These are phyloP conservation scores for Dorcus hopei DNA, from an alignment of 2,888 invertebrate species.

Conservation along the genomic window DNA sequence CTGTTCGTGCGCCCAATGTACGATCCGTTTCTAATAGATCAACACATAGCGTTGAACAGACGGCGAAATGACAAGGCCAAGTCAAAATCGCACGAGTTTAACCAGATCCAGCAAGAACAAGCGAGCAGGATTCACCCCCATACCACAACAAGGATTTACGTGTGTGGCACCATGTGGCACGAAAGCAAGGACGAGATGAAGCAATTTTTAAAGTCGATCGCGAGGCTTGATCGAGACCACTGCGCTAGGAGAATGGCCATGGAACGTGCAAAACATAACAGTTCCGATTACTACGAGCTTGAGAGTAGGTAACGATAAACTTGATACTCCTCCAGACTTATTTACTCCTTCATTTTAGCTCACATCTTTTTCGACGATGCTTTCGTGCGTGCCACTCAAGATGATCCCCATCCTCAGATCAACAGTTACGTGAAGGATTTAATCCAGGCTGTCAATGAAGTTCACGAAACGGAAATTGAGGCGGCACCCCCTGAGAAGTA, in stretches of 20 bases:
- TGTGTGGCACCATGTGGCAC: slow-evolving; percentile 96
- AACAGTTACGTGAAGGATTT: slow-evolving; percentile 79
- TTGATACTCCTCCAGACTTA: background rate
- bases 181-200: slow-evolving; percentile 88
- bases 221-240: slow-evolving; percentile 87
- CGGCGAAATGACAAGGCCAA: slow-evolving; percentile 60
- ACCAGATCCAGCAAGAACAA: slow-evolving; percentile 5
- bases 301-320: slow-evolving; percentile 61
- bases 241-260: slow-evolving; percentile 79
- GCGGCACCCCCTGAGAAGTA: slow-evolving; percentile 69
- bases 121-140: slow-evolving; percentile 26
- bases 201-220: slow-evolving; percentile 84
- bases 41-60: slow-evolving; percentile 78
- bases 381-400: slow-evolving; percentile 62
- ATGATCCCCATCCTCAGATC: slow-evolving; percentile 68
- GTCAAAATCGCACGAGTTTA: slow-evolving; percentile 7
- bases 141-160: slow-evolving; percentile 58
- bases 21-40: slow-evolving; percentile 77
- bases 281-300: slow-evolving; percentile 83
- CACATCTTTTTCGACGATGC: slow-evolving; percentile 87
- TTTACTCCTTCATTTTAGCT: slow-evolving; percentile 47
- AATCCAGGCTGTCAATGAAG: slow-evolving; percentile 68
- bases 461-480: slow-evolving; percentile 62
- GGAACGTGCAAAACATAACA: slow-evolving; percentile 68
- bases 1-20: slow-evolving; percentile 84